phyloP scores from a whole-genome alignment of 2,113 vertebrate genomes.

The Coregonus clupeaformis region DNA sequence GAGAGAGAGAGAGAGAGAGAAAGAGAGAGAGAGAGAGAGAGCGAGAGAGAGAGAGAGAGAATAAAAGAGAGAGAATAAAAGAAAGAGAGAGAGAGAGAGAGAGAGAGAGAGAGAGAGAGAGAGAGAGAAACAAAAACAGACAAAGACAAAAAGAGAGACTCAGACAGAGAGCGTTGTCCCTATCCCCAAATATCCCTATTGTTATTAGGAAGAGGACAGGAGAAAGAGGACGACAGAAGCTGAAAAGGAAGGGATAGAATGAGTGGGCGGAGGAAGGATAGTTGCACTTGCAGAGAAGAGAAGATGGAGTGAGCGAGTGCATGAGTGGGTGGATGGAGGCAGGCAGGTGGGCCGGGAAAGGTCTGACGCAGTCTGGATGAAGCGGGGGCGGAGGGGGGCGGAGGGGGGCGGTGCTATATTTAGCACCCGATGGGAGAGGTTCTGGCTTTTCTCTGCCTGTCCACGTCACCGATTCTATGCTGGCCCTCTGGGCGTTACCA shows the following conservation, averaged over 20 bases:
- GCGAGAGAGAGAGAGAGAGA: background rate
- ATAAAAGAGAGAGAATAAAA: background rate
- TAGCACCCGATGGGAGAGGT: slow-evolving; percentile 49
- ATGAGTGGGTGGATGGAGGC: slow-evolving; percentile 26
- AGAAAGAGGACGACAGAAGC: background rate
- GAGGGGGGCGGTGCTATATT: slow-evolving; percentile 59
- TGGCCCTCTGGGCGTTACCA: slow-evolving; percentile 27
- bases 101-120: background rate
- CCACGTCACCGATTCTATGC: slow-evolving; percentile 56
- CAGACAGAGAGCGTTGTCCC: no score
- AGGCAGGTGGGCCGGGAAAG: slow-evolving; percentile 35
- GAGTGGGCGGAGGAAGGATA: background rate
- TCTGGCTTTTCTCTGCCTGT: slow-evolving; percentile 46
- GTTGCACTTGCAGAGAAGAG: slow-evolving; percentile 12
- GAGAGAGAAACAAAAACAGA: background rate
- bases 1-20: no score
- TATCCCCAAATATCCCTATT: no score
- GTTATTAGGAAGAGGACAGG: background rate
- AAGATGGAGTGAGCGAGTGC: background rate
- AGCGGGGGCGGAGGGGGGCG: slow-evolving; percentile 45
- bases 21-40: no score
- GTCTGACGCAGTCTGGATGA: slow-evolving; percentile 59
- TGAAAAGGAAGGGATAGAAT: background rate
- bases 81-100: no score
- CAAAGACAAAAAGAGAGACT: background rate